phyloP scores from a whole-genome alignment of 2,113 vertebrate genomes.

The Oostethus manadensis region DNA sequence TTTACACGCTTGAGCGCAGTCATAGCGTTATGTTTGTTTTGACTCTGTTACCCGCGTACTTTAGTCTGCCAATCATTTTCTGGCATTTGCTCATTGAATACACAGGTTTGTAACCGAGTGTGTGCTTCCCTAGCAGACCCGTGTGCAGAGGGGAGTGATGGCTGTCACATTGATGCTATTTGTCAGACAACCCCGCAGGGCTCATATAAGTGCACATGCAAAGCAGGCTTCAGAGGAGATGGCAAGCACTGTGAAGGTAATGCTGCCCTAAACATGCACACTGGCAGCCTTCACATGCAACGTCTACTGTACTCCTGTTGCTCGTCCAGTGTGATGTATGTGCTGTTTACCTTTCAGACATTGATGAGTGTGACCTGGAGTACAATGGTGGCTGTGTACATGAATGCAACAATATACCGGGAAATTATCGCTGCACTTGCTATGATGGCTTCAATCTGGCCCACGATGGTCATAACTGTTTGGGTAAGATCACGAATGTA shows the following conservation, averaged over 20 bases:
- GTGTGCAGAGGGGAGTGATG: conserved; percentile 83
- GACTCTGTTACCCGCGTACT: background rate
- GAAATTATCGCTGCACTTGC: conserved; percentile 96
- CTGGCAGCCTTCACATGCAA: background rate
- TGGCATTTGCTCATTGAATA: no score
- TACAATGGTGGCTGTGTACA: conserved; percentile 96
- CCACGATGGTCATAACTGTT: conserved; percentile 94
- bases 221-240: conserved; percentile 86
- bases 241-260: conserved; percentile 78
- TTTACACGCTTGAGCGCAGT: background rate
- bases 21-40: background rate
- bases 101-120: background rate
- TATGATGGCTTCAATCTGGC: conserved; percentile 94
- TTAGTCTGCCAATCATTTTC: background rate
- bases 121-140: conserved; percentile 58
- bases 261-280: background rate
- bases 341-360: conserved; percentile 74
- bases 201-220: conserved; percentile 92
- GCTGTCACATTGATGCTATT: conserved; percentile 91
- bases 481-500: conserved; percentile 76
- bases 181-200: conserved; percentile 83
- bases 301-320: background rate
- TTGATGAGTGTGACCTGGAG: conserved; percentile 91
- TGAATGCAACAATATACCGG: conserved; percentile 94
- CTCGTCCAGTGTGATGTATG: conserved; percentile 20